Evolutionary conservation across 2,797 vertebrate species (phyloP).

Genomic region (Molossus molossus): DNA sequence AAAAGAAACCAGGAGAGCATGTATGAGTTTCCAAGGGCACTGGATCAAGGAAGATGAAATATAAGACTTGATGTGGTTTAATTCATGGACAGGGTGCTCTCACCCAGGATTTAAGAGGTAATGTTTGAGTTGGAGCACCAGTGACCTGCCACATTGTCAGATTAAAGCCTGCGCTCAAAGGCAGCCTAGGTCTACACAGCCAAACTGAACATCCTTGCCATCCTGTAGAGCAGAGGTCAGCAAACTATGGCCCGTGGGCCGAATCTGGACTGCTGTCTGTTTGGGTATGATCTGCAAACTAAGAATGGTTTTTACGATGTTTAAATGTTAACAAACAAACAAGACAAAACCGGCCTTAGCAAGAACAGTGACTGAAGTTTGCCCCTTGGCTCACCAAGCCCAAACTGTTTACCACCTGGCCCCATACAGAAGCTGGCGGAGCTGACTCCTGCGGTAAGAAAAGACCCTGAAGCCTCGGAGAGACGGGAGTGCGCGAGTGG

Average conservation of each 20-base stretch:
- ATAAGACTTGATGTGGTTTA: background rate
- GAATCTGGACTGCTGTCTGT: background rate
- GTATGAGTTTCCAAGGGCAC: background rate
- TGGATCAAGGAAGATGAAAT: background rate
- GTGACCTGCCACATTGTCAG: background rate
- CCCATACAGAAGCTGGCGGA: background rate
- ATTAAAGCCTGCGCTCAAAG: background rate
- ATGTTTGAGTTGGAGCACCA: background rate
- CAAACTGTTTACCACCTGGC: background rate
- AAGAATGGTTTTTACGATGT: background rate
- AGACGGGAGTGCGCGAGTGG: background rate
- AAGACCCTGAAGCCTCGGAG: background rate
- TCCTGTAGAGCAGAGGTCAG: background rate
- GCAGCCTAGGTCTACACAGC: background rate
- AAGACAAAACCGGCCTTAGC: background rate
- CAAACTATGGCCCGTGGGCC: background rate
- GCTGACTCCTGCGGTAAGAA: background rate
- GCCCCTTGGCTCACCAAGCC: background rate
- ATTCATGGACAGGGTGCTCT: background rate
- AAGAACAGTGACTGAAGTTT: slow-evolving; percentile 3
- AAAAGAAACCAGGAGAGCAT: background rate
- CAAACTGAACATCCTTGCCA: background rate
- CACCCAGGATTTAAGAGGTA: background rate
- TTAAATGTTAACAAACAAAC: background rate
- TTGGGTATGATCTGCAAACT: background rate